phyloP scores from a whole-genome alignment of 2,113 vertebrate species.

The Pagrus major region DNA sequence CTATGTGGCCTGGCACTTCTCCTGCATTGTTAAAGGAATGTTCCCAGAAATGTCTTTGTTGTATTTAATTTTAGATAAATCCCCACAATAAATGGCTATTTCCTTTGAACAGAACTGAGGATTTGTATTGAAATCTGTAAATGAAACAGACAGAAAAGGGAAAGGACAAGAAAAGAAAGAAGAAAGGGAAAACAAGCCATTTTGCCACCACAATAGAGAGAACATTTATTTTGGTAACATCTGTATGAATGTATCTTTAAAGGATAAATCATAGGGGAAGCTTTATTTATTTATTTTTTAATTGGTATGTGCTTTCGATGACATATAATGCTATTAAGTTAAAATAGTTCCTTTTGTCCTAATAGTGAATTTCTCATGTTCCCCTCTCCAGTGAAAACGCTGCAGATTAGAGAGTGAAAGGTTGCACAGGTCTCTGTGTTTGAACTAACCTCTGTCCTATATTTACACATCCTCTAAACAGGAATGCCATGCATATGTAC shows the following conservation, averaged over 20 bases:
- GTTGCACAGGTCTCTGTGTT: conserved; percentile 70
- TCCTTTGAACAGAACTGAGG: conserved; percentile 51
- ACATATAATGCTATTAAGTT: no score
- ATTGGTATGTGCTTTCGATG: not conserved
- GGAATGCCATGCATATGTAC: conserved; percentile 82
- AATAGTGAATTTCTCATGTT: not conserved
- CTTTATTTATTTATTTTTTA: not conserved
- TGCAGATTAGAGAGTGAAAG: conserved; percentile 48
- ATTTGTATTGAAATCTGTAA: conserved; percentile 44
- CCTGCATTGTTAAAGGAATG: conserved; percentile 66
- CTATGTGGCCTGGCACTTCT: conserved; percentile 57
- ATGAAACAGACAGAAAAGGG: not conserved
- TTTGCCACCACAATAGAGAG: not conserved
- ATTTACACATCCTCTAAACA: conserved; percentile 80
- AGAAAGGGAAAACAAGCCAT: not conserved
- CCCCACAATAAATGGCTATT: conserved; percentile 65
- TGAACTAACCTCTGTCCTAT: conserved; percentile 70
- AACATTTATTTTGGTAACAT: not conserved
- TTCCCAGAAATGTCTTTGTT: conserved; percentile 59
- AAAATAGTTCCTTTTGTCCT: not conserved
- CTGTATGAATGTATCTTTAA: not conserved
- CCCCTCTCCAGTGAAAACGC: conserved; percentile 18
- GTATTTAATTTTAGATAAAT: conserved; percentile 62
- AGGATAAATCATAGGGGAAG: not conserved
- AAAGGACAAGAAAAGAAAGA: conserved; percentile 1